Percentiles rank a stretch among this genome's conserved stretches.
phyloP scores from a whole-genome alignment of 2,113 vertebrate species.

The Perccottus glenii region DNA sequence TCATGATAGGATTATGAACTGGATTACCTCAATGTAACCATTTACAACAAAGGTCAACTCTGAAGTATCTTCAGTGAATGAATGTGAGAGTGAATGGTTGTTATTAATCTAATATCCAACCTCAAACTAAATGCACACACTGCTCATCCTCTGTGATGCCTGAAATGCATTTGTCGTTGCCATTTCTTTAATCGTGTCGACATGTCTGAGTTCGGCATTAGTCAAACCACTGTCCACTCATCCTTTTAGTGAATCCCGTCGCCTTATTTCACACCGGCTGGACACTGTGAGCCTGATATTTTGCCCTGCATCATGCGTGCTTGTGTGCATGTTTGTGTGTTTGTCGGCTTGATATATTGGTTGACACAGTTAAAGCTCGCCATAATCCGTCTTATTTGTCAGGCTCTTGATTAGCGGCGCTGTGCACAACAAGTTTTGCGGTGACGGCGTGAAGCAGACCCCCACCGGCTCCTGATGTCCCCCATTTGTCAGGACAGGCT shows the following conservation, averaged over 20 bases:
- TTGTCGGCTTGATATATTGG: conserved; percentile 49
- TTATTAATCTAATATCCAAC: no score
- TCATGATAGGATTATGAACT: no score
- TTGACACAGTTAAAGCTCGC: conserved; percentile 30
- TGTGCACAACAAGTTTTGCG: conserved; percentile 19
- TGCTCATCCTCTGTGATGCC: neutral
- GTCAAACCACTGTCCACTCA: neutral
- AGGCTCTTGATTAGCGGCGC: conserved; percentile 47
- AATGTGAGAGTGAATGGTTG: no score
- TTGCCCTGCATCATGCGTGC: conserved; percentile 6
- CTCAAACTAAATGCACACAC: no score
- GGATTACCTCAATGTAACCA: no score
- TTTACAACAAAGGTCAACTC: no score
- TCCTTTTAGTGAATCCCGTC: neutral
- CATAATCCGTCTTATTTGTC: conserved; percentile 60
- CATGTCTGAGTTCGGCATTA: neutral
- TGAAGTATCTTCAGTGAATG: no score
- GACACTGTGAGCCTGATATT: conserved; percentile 8
- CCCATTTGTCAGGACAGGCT: conserved; percentile 20
- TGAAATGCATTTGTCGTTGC: neutral
- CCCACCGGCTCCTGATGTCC: neutral
- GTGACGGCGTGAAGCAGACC: conserved; percentile 5
- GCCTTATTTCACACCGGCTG: conserved; percentile 24
- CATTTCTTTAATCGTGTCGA: neutral
- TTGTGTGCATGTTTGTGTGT: conserved; percentile 12